These are phyloP conservation scores for Trachelus tabidus DNA, from an alignment of 2,888 invertebrate species.

Conservation along the genomic window DNA sequence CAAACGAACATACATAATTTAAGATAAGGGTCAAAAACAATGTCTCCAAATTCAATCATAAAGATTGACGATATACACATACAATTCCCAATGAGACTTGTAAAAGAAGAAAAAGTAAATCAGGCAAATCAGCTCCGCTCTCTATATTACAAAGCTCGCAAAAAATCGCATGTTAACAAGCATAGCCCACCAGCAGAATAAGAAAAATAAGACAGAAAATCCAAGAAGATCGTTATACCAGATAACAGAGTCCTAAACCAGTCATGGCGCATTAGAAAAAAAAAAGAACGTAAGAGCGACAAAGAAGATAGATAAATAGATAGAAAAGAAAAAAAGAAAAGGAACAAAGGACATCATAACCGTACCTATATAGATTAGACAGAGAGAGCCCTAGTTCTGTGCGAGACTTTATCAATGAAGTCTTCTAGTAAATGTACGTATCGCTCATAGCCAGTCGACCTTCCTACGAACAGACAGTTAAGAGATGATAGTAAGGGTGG, in stretches of 20 bases:
- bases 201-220: background rate
- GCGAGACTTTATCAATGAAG: background rate
- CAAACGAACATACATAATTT: too few species aligned
- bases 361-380: background rate
- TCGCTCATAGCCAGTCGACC: slow-evolving; percentile 72
- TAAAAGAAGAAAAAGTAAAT: background rate
- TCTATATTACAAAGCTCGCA: background rate
- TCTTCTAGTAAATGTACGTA: slow-evolving; percentile 85
- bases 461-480: slow-evolving; percentile 59
- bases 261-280: background rate
- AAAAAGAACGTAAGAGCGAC: background rate
- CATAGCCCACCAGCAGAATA: background rate
- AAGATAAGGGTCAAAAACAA: too few species aligned
- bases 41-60: too few species aligned
- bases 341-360: background rate
- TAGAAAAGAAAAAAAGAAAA: background rate
- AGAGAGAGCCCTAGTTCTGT: background rate
- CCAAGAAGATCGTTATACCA: background rate
- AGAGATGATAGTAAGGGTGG: background rate
- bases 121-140: background rate
- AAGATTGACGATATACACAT: too few species aligned
- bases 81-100: too few species aligned
- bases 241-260: background rate
- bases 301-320: background rate
- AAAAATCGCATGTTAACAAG: background rate